Conservation (phyloP, 2,888 invertebrate genomes). For the Candidula unifasciata region DNA sequence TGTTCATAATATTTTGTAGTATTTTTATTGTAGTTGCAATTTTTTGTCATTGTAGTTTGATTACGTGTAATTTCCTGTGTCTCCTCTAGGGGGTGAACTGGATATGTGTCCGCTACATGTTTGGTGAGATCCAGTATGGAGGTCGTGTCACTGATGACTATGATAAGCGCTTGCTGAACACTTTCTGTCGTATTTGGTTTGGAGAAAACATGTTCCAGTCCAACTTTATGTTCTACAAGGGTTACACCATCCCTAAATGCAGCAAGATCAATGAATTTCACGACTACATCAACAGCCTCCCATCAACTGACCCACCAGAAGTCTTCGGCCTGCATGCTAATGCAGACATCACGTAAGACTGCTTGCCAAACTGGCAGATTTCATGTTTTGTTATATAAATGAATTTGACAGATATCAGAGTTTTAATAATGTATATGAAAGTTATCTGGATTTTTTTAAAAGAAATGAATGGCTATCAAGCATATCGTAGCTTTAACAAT, state of each 20-base stretch:
- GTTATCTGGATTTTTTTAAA: no score
- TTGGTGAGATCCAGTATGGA: slow-evolving; percentile 79
- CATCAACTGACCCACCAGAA: slow-evolving; percentile 76
- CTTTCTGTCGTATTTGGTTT: slow-evolving; percentile 78
- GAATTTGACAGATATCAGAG: no score
- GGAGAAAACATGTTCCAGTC: slow-evolving; percentile 77
- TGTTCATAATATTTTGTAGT: no score
- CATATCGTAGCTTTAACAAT: no score
- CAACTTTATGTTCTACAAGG: slow-evolving; percentile 76
- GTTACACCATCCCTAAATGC: slow-evolving; percentile 77
- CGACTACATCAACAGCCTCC: slow-evolving; percentile 75
- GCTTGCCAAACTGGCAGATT: not conserved
- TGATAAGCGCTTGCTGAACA: slow-evolving; percentile 78
- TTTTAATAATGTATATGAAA: no score
- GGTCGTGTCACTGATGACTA: slow-evolving; percentile 79
- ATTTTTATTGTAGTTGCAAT: no score
- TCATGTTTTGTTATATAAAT: no score
- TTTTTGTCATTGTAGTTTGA: no score
- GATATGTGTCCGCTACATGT: slow-evolving; percentile 78
- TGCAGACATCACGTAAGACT: slow-evolving; percentile 77
- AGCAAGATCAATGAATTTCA: slow-evolving; percentile 73
- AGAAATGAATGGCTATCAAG: no score
- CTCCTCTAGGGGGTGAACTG: slow-evolving; percentile 76
- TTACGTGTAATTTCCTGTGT: no score
- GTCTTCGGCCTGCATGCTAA: slow-evolving; percentile 78